phyloP scores from a whole-genome alignment of 2,113 vertebrate genomes.

The Aix galericulata region DNA sequence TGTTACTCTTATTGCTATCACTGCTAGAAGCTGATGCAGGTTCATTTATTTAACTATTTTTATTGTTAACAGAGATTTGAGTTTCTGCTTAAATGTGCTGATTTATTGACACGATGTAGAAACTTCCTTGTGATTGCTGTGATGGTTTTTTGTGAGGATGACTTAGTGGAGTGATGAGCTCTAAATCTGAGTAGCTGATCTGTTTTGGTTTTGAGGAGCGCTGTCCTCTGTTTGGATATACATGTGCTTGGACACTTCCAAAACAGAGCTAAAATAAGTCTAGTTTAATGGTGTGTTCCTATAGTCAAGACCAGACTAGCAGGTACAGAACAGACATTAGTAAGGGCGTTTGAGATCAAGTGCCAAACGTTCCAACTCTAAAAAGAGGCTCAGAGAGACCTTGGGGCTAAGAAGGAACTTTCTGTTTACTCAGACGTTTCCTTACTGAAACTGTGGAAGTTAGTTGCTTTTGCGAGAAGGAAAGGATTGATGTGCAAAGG shows the following conservation, averaged over 20 bases:
- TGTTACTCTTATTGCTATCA: background rate
- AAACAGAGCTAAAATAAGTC: background rate
- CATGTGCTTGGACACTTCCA: background rate
- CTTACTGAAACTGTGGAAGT: constrained; percentile 71
- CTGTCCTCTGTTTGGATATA: constrained; percentile 3
- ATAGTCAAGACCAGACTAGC: background rate
- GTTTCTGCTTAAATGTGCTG: background rate
- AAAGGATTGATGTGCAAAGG: constrained; percentile 73
- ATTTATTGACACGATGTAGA: background rate
- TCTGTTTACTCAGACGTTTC: constrained; percentile 78
- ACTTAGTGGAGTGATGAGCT: background rate
- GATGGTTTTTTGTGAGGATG: background rate
- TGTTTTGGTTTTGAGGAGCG: background rate
- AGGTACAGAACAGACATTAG: background rate
- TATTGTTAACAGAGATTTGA: background rate
- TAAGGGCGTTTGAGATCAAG: constrained; percentile 14
- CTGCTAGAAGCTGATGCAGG: background rate
- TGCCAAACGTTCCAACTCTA: background rate
- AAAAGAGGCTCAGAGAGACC: constrained; percentile 19
- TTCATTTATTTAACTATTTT: background rate
- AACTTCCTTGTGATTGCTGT: background rate
- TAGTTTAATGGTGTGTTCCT: background rate
- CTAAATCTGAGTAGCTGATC: background rate
- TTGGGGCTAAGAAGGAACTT: background rate
- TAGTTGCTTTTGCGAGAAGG: constrained; percentile 73